phyloP scores from a whole-genome alignment of 1,140 invertebrate species.

The Cydia strobilella region DNA sequence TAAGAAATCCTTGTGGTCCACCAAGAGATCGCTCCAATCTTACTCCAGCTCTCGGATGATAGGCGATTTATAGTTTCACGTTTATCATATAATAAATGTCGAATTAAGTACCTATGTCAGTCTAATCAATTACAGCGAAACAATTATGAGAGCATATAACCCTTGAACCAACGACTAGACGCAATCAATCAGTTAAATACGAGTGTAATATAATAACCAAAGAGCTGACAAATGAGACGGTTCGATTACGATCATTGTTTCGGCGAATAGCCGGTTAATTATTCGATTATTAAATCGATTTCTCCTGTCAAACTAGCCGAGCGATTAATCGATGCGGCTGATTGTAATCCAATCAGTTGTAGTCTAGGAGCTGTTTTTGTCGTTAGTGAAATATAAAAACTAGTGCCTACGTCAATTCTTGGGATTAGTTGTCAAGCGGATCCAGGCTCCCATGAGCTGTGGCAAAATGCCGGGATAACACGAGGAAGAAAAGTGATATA shows the following conservation, averaged over 20 bases:
- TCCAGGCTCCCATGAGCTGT: too few relatives aligned
- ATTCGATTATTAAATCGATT: conserved; percentile 27
- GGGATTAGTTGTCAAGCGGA: too few relatives aligned
- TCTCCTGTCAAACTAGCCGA: conserved; percentile 27
- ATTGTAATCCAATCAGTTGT: conserved; percentile 18
- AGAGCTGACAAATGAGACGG: conserved; percentile 4
- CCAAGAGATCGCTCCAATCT: too few relatives aligned
- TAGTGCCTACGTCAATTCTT: too few relatives aligned
- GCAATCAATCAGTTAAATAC: conserved; percentile 30
- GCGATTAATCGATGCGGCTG: conserved; percentile 17
- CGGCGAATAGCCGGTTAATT: conserved; percentile 1
- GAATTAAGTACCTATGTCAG: too few relatives aligned
- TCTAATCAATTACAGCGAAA: too few relatives aligned
- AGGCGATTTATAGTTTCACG: neutral
- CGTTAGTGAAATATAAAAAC: neutral
- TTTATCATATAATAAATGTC: conserved; percentile 26
- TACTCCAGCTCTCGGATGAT: too few relatives aligned
- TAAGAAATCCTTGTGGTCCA: too few relatives aligned
- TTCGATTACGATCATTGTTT: neutral
- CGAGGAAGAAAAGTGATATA: too few relatives aligned
- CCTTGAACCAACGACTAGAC: neutral
- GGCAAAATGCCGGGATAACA: too few relatives aligned
- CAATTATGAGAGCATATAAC: too few relatives aligned
- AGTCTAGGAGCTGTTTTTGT: conserved; percentile 11
- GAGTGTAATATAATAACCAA: neutral